Conservation (phyloP, 2,113 vertebrate species). For the Ammodytes dubius region DNA sequence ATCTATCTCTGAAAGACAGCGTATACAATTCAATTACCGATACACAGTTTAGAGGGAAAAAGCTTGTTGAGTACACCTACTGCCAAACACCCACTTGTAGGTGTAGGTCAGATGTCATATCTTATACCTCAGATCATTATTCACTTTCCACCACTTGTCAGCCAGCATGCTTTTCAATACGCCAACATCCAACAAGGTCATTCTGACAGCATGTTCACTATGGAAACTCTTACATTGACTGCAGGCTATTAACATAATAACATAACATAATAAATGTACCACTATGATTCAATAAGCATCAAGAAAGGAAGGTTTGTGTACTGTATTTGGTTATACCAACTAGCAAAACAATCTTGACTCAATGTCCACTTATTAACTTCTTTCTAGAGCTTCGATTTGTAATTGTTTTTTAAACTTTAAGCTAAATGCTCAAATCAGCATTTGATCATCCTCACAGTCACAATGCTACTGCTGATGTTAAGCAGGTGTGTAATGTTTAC, state of each 20-base stretch:
- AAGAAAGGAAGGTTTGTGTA: background rate
- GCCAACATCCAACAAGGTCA: conserved; percentile 74
- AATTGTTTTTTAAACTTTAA: background rate
- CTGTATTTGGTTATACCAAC: background rate
- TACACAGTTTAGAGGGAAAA: conserved; percentile 4
- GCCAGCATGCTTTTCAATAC: conserved; percentile 65
- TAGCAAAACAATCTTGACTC: too few species aligned
- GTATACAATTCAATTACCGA: conserved; percentile 33
- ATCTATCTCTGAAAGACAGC: background rate
- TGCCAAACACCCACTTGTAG: conserved; percentile 50
- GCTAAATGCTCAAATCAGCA: background rate
- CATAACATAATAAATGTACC: conserved; percentile 20
- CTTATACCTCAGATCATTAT: conserved; percentile 55
- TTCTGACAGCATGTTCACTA: conserved; percentile 47
- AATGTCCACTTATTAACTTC: background rate
- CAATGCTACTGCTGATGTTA: background rate
- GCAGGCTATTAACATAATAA: conserved; percentile 40
- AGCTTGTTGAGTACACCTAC: conserved; percentile 26
- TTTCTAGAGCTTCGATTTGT: background rate
- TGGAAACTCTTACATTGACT: conserved; percentile 30
- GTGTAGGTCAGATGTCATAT: conserved; percentile 51
- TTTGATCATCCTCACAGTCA: background rate
- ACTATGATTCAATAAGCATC: background rate
- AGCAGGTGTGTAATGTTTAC: background rate
- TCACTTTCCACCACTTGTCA: conserved; percentile 57